Evolutionary conservation across 1,140 invertebrate genomes (phyloP).

Genomic region (Microplitis mediator): DNA sequence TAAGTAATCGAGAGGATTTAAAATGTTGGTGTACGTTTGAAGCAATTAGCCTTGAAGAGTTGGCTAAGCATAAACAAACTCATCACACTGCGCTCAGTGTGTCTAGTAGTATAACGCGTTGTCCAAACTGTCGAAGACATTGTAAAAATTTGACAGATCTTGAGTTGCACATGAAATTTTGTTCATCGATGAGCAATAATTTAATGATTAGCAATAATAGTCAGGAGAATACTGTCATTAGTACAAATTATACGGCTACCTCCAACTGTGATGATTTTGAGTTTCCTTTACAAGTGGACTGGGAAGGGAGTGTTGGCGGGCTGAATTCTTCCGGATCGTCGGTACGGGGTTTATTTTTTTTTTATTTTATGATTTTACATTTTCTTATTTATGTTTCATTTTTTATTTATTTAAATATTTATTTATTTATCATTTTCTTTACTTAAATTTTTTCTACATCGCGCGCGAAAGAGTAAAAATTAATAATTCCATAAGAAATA

Average conservation of each 20-base stretch:
- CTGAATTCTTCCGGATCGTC: slow-evolving; percentile 49
- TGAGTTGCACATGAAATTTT: slow-evolving; percentile 74
- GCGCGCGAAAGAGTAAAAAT: not conserved
- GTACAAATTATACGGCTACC: slow-evolving; percentile 44
- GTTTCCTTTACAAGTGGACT: slow-evolving; percentile 52
- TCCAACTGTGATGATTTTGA: slow-evolving; percentile 51
- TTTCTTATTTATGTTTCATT: not conserved
- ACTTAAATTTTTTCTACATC: not conserved
- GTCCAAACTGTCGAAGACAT: slow-evolving; percentile 81
- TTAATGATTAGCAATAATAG: slow-evolving; percentile 38
- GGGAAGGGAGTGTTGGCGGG: slow-evolving; percentile 47
- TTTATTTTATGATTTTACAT: slow-evolving; percentile 26
- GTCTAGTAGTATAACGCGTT: slow-evolving; percentile 74
- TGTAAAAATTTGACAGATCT: slow-evolving; percentile 83
- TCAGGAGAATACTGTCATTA: slow-evolving; percentile 34
- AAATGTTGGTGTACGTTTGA: slow-evolving; percentile 61
- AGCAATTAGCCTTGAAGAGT: slow-evolving; percentile 49
- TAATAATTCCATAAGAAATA: not conserved
- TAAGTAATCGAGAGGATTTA: slow-evolving; percentile 52
- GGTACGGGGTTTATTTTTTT: slow-evolving; percentile 42
- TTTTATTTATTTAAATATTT: slow-evolving; percentile 4
- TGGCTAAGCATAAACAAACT: slow-evolving; percentile 53
- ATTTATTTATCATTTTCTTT: not conserved
- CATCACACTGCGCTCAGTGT: slow-evolving; percentile 58
- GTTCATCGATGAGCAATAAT: slow-evolving; percentile 63